A percentile compares a stretch with the other conserved stretches of the same genome.
Conservation (phyloP, 2,797 vertebrate genomes). For the Psittacula derbiana region DNA sequence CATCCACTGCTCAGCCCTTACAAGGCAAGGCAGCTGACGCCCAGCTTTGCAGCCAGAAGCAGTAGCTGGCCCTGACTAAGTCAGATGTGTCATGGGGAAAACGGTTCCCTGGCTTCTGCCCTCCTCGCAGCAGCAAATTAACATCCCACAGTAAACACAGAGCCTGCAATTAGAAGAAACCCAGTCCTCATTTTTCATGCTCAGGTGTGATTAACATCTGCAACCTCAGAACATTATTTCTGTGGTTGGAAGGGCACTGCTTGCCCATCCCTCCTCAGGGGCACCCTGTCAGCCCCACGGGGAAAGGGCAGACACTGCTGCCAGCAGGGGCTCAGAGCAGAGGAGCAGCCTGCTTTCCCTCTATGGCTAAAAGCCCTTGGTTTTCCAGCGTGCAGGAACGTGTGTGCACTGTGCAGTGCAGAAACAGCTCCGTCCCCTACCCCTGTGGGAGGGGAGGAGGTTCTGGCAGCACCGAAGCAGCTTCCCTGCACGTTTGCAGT, state of each 20-base stretch:
- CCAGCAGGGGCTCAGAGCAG: background rate
- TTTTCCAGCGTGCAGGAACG: background rate
- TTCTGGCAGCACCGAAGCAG: background rate
- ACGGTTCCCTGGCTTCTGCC: background rate
- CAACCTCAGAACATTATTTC: background rate
- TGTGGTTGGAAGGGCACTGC: background rate
- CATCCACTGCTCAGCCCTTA: rapidly evolving
- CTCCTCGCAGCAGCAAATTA: background rate
- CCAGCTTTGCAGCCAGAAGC: background rate
- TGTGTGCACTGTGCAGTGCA: background rate
- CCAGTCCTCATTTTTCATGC: background rate
- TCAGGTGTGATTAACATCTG: background rate
- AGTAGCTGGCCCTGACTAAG: background rate
- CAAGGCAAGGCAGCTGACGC: rapidly evolving
- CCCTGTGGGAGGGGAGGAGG: background rate
- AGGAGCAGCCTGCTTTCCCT: background rate
- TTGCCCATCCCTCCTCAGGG: background rate
- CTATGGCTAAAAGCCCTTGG: background rate
- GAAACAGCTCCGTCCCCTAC: background rate
- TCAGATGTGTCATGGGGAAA: background rate
- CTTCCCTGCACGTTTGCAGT: background rate
- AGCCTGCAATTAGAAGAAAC: background rate
- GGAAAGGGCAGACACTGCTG: background rate
- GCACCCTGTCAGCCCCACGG: background rate
- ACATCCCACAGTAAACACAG: background rate